These are phyloP conservation scores for Phenganax stokvisi DNA, from an alignment of 92 coral and sea anemone genomes.

Conservation along the genomic window DNA sequence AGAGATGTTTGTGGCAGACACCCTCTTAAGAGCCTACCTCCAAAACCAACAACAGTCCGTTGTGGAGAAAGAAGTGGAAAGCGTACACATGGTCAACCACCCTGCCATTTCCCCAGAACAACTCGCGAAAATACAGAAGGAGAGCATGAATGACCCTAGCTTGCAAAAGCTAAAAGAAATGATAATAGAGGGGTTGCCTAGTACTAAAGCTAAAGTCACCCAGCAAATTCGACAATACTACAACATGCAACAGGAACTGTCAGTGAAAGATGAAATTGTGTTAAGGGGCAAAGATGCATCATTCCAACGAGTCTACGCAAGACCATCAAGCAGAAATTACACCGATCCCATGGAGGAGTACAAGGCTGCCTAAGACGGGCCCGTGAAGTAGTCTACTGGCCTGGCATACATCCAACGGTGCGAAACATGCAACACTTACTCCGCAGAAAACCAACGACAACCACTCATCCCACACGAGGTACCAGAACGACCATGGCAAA, in stretches of 20 bases:
- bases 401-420: not conserved
- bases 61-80: conserved; percentile 42
- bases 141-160: conserved; percentile 45
- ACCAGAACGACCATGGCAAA: conserved; percentile 3
- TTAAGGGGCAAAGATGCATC: conserved; percentile 8
- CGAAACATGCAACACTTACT: not conserved
- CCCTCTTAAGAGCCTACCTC: conserved; percentile 51
- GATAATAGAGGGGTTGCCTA: conserved; percentile 47
- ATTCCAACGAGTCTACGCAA: not conserved
- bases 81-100: conserved; percentile 34
- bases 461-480: conserved; percentile 1
- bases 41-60: conserved; percentile 20
- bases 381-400: not conserved
- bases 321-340: not conserved
- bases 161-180: conserved; percentile 36
- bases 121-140: conserved; percentile 46
- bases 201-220: not conserved
- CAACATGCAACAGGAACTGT: not conserved
- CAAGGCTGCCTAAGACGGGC: not conserved
- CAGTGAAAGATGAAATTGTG: not conserved
- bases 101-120: conserved; percentile 43
- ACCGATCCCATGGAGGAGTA: not conserved
- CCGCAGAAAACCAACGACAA: not conserved
- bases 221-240: not conserved
- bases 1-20: not conserved